Evolutionary conservation across 2,113 vertebrate species (phyloP).

Genomic region (Morone chrysops): DNA sequence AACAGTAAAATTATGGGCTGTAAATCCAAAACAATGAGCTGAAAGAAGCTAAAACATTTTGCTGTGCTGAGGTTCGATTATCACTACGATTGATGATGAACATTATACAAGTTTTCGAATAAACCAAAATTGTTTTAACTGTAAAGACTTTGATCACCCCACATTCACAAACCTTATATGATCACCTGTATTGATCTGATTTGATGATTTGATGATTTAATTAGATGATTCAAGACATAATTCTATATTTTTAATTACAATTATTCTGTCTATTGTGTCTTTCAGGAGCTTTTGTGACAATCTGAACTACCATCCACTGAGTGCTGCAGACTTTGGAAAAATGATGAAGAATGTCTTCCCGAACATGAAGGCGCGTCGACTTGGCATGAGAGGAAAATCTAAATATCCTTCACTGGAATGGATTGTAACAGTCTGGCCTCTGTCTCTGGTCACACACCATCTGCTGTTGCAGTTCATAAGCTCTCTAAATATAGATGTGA

Average conservation of each 20-base stretch:
- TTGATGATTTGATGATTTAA: not conserved
- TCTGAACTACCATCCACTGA: constrained; percentile 97
- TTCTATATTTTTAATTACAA: not conserved
- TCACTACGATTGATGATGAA: no score
- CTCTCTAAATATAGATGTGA: constrained; percentile 86
- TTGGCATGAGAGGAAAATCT: constrained; percentile 99
- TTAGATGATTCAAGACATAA: no score
- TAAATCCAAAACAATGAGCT: not conserved
- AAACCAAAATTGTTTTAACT: no score
- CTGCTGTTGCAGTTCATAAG: constrained; percentile 84
- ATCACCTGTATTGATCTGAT: not conserved
- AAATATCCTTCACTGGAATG: constrained; percentile 96
- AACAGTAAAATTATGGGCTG: not conserved
- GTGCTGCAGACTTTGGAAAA: constrained; percentile 99
- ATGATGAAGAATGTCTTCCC: constrained; percentile 99
- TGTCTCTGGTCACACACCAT: constrained; percentile 82
- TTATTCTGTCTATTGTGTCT: constrained; percentile 20
- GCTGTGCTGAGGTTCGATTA: not conserved
- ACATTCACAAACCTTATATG: not conserved
- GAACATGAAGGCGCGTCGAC: constrained; percentile 99
- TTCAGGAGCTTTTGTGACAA: constrained; percentile 92
- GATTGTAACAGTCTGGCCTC: constrained; percentile 72
- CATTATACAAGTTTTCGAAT: not conserved
- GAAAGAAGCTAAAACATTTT: not conserved
- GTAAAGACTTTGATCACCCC: not conserved